phyloP scores from a whole-genome alignment of 2,797 vertebrate species.

The Lepus townsendii region DNA sequence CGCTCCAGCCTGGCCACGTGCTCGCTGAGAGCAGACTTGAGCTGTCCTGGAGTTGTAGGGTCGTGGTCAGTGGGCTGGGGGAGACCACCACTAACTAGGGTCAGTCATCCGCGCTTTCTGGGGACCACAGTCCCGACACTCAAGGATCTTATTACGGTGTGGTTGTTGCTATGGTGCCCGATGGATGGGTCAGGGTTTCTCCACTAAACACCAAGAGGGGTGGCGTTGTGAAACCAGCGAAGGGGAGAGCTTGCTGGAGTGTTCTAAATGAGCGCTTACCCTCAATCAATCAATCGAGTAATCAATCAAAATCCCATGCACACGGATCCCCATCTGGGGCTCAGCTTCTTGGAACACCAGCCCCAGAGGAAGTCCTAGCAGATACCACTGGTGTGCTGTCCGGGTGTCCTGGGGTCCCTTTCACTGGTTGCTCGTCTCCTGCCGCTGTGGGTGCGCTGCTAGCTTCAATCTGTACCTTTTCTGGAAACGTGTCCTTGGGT shows the following conservation, averaged over 20 bases:
- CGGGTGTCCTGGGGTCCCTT: background rate
- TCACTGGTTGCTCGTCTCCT: too few relatives aligned
- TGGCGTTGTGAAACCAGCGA: background rate
- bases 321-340: background rate
- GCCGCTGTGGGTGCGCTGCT: background rate
- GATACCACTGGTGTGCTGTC: rapidly evolving
- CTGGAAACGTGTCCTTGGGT: background rate
- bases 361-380: background rate
- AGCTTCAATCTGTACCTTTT: background rate
- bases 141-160: background rate
- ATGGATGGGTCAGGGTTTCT: background rate
- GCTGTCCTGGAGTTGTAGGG: conserved; percentile 88
- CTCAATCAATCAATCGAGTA: too few relatives aligned
- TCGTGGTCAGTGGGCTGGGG: background rate
- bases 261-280: background rate
- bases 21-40: conserved; percentile 92
- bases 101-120: background rate
- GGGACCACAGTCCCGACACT: background rate
- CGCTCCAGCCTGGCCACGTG: conserved; percentile 91
- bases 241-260: background rate
- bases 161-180: background rate
- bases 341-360: too few relatives aligned
- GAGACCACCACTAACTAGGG: background rate
- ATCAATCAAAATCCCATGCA: background rate
- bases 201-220: background rate